Conservation (phyloP, 2,888 invertebrate genomes). For the Drepanosiphum platanoidis region DNA sequence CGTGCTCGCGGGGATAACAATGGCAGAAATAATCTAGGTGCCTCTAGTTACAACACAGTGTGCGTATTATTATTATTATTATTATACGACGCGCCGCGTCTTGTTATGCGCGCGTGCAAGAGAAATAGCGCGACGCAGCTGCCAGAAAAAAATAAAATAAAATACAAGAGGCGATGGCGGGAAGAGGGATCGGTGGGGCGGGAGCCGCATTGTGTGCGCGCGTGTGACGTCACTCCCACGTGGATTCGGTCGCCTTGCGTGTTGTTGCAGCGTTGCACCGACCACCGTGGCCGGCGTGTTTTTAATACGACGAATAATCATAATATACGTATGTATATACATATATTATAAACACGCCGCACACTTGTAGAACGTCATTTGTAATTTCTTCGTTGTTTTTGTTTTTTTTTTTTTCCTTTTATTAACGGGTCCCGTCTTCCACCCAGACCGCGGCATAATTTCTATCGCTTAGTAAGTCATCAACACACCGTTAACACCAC, state of each 20-base stretch:
- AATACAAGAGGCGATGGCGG: not conserved
- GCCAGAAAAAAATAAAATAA: not conserved
- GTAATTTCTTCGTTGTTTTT: too few relatives aligned
- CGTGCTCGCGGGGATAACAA: not conserved
- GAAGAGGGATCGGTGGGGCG: not conserved
- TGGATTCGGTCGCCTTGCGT: not conserved
- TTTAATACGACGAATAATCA: too few relatives aligned
- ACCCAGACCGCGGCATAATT: too few relatives aligned
- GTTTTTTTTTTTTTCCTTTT: too few relatives aligned
- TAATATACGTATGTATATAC: not conserved
- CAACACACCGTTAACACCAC: too few relatives aligned
- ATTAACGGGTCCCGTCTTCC: too few relatives aligned
- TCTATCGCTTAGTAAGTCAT: too few relatives aligned
- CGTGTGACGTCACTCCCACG: constrained; percentile 37
- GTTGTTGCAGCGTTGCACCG: not conserved
- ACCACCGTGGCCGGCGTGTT: too few relatives aligned
- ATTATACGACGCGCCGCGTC: not conserved
- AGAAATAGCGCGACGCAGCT: not conserved
- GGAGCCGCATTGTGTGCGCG: not conserved
- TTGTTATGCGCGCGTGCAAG: not conserved
- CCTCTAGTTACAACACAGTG: not conserved
- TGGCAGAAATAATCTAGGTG: not conserved
- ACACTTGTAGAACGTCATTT: not conserved
- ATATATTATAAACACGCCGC: not conserved
- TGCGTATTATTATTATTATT: not conserved